Evolutionary conservation across 2,888 invertebrate species (phyloP).

Genomic region (Troilus luridus): DNA sequence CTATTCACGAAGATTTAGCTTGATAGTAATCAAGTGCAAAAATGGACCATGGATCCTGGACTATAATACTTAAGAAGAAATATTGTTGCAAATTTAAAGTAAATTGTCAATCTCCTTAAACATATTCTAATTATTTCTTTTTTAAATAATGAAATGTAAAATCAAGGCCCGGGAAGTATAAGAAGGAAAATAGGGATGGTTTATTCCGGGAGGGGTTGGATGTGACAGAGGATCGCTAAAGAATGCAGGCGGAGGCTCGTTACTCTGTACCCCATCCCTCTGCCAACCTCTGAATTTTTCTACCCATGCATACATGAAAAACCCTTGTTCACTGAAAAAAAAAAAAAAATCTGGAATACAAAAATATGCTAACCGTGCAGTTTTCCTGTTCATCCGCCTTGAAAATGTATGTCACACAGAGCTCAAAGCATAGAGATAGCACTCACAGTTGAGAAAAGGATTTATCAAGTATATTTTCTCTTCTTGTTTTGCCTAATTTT

Average conservation of each 20-base stretch:
- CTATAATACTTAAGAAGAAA: too few species aligned
- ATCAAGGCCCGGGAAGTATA: background rate
- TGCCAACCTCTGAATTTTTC: constrained; percentile 26
- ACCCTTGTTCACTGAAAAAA: constrained; percentile 23
- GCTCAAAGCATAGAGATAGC: background rate
- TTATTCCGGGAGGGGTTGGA: background rate
- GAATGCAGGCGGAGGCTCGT: constrained; percentile 23
- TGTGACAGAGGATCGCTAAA: constrained; percentile 47
- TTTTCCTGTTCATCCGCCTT: constrained; percentile 34
- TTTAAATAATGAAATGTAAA: background rate
- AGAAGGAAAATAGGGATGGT: background rate
- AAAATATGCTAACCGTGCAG: constrained; percentile 32
- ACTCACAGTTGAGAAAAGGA: background rate
- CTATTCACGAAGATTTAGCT: too few species aligned
- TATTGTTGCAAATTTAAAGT: too few species aligned
- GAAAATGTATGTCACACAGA: constrained; percentile 22
- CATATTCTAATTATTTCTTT: background rate
- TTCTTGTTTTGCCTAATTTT: background rate
- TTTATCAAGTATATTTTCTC: background rate
- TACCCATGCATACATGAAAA: constrained; percentile 49
- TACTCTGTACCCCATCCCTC: background rate
- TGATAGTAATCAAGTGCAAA: too few species aligned
- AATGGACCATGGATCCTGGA: too few species aligned
- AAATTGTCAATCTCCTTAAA: too few species aligned
- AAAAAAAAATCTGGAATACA: constrained; percentile 38